Conservation (phyloP, 35 echinoderm and acorn worm genomes). For the Ophiothrix spiculata region DNA sequence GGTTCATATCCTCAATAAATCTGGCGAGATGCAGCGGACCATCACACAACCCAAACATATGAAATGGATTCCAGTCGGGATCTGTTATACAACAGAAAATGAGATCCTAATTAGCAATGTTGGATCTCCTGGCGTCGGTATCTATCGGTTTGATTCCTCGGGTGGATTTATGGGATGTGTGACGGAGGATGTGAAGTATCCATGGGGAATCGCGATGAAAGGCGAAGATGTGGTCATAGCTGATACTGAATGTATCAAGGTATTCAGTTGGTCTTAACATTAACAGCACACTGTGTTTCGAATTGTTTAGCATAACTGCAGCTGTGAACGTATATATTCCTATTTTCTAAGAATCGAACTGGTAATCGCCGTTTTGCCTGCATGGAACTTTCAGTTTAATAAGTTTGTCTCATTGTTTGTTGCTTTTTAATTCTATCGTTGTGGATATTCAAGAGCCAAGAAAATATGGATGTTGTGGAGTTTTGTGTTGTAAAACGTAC, state of each 20-base stretch:
- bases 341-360: too few relatives aligned
- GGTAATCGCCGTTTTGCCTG: too few relatives aligned
- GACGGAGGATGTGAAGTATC: background rate
- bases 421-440: too few relatives aligned
- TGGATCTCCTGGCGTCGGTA: background rate
- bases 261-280: background rate
- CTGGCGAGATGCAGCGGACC: background rate
- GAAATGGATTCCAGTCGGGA: background rate
- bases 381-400: too few relatives aligned
- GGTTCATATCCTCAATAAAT: background rate
- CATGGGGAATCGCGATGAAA: background rate
- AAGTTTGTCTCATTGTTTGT: too few relatives aligned
- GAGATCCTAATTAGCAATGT: background rate
- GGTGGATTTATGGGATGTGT: background rate
- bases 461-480: too few relatives aligned
- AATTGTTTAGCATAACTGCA: too few relatives aligned
- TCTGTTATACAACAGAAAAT: background rate
- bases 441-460: too few relatives aligned
- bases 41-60: background rate
- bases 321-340: too few relatives aligned
- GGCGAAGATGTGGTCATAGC: background rate
- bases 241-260: background rate
- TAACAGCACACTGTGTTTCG: too few relatives aligned
- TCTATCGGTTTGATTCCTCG: background rate
- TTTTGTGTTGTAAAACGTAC: too few relatives aligned